Percentiles rank a stretch among this genome's conserved stretches.
Conservation (phyloP, 1,140 invertebrate genomes). For the Drosophila persimilis region DNA sequence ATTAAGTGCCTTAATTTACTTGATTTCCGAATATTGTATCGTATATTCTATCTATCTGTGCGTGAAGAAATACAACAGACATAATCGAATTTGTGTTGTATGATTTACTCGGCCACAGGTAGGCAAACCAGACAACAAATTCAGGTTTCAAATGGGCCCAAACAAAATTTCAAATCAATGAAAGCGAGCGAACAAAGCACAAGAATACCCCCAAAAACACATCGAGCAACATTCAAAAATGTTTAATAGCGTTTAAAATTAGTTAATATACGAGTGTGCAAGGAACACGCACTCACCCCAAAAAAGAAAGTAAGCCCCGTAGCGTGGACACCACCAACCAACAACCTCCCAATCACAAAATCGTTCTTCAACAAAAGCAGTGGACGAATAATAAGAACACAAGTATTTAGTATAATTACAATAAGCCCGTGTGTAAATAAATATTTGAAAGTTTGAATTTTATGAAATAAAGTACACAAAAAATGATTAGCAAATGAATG, state of each 20-base stretch:
- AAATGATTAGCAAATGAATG: slow-evolving; percentile 53
- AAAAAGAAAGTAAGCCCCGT: slow-evolving; percentile 22
- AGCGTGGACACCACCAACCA: slow-evolving; percentile 24
- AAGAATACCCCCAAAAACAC: slow-evolving; percentile 47
- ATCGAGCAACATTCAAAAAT: slow-evolving; percentile 76
- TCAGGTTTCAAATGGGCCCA: slow-evolving; percentile 80
- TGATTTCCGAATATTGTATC: slow-evolving; percentile 32
- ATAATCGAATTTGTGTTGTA: slow-evolving; percentile 49
- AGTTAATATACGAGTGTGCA: slow-evolving; percentile 42
- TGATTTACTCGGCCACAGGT: slow-evolving; percentile 51
- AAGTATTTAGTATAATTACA: slow-evolving; percentile 51
- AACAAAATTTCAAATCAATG: slow-evolving; percentile 52
- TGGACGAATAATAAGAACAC: slow-evolving; percentile 16
- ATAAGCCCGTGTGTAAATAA: slow-evolving; percentile 68
- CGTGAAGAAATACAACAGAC: slow-evolving; percentile 19
- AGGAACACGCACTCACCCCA: slow-evolving; percentile 46
- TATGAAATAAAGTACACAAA: slow-evolving; percentile 59
- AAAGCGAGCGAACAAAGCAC: slow-evolving; percentile 38
- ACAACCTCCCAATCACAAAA: slow-evolving; percentile 2
- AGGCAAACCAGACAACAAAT: slow-evolving; percentile 44
- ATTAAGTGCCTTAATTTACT: slow-evolving; percentile 79
- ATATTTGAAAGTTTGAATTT: slow-evolving; percentile 77
- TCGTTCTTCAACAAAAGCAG: slow-evolving; percentile 14
- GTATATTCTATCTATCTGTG: slow-evolving; percentile 28
- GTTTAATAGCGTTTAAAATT: slow-evolving; percentile 65